Evolutionary conservation across 30 jellyfish, hydroid and myxozoan genomes (phyloP).

Genomic region (Nemopilema nomurai): DNA sequence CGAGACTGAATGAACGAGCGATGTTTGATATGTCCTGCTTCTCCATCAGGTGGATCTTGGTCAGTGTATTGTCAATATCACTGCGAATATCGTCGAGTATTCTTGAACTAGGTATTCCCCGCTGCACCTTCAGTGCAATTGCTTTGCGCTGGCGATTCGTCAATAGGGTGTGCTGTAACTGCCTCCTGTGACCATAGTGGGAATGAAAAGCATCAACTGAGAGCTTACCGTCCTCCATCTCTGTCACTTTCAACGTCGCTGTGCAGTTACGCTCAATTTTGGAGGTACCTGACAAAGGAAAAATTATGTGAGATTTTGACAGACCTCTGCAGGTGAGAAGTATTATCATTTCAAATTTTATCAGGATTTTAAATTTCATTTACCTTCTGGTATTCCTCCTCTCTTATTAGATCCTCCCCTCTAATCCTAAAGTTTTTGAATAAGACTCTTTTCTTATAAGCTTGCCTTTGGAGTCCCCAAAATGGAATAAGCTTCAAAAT

Average conservation of each 20-base stretch:
- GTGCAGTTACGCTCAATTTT: slow-evolving; percentile 49
- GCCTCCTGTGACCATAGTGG: slow-evolving; percentile 43
- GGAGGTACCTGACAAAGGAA: slow-evolving; percentile 24
- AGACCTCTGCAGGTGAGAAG: not conserved
- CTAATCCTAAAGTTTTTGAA: not conserved
- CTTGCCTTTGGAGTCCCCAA: not conserved
- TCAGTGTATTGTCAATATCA: not conserved
- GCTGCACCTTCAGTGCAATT: not conserved
- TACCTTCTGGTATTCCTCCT: not conserved
- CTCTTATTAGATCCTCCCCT: not conserved
- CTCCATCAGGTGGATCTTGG: not conserved
- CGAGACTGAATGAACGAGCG: not conserved
- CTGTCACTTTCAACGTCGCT: slow-evolving; percentile 26
- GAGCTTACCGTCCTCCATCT: not conserved
- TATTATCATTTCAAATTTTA: not conserved
- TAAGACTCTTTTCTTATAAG: not conserved
- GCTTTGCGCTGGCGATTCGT: not conserved
- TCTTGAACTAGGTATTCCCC: not conserved
- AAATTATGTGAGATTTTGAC: not conserved
- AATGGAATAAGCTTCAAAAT: not conserved
- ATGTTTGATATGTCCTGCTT: not conserved
- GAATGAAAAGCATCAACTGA: slow-evolving; percentile 9
- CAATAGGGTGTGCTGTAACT: slow-evolving; percentile 6
- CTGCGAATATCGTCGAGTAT: slow-evolving; percentile 1
- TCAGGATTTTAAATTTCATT: not conserved